These are phyloP conservation scores for Polydrusus pterygomalis DNA, from an alignment of 2,888 invertebrate species.

Conservation along the genomic window DNA sequence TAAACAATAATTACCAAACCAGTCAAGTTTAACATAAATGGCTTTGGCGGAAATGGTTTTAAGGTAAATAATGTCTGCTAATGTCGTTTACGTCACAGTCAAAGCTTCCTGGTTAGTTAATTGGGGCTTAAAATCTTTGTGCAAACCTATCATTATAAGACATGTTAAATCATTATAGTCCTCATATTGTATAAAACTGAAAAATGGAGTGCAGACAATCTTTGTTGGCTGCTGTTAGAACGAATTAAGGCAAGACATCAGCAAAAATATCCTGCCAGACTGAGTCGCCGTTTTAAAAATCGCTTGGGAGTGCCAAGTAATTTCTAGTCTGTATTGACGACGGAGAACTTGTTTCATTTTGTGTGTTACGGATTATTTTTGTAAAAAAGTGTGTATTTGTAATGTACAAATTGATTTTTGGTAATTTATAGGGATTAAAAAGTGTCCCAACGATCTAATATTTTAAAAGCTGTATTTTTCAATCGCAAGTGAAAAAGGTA, in stretches of 20 bases:
- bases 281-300: constrained; percentile 60
- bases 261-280: constrained; percentile 61
- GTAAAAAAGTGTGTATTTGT: constrained; percentile 4
- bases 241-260: constrained; percentile 40
- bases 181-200: too few relatives aligned
- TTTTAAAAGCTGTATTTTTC: neutral
- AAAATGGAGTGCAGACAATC: too few relatives aligned
- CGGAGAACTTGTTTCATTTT: constrained; percentile 23
- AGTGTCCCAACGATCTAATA: neutral
- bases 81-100: too few relatives aligned
- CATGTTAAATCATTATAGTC: neutral
- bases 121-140: too few relatives aligned
- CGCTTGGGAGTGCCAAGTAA: constrained; percentile 67
- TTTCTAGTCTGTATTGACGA: constrained; percentile 67
- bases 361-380: constrained; percentile 6
- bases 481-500: neutral
- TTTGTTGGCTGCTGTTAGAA: too few relatives aligned
- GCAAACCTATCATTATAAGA: too few relatives aligned
- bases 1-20: too few relatives aligned
- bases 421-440: neutral
- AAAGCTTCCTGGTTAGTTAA: too few relatives aligned
- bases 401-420: neutral
- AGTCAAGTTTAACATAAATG: too few relatives aligned
- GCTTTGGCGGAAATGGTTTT: too few relatives aligned
- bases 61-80: too few relatives aligned